Conservation (phyloP, 2,113 vertebrate genomes). For the Echinops telfairi region DNA sequence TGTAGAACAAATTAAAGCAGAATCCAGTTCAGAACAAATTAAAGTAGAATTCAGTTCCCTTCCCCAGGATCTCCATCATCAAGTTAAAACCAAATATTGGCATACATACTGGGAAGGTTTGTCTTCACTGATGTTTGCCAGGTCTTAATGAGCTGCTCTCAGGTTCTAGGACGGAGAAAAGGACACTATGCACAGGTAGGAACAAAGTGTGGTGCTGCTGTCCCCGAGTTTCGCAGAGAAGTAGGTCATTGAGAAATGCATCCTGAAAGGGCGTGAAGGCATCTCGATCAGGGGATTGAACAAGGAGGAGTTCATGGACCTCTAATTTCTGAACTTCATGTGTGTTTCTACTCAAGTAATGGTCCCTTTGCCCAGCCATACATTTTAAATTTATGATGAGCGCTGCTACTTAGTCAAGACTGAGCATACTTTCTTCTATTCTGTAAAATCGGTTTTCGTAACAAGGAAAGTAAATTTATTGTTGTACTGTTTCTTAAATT, state of each 20-base stretch:
- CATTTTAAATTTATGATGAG: background rate
- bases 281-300: background rate
- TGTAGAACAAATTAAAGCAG: conserved; percentile 27
- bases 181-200: background rate
- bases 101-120: background rate
- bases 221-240: background rate
- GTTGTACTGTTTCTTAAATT: background rate
- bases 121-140: background rate
- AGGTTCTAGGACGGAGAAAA: background rate
- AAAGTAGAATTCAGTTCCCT: background rate
- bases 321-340: background rate
- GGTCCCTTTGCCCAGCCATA: background rate
- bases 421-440: background rate
- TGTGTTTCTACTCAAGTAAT: background rate
- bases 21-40: too few relatives aligned
- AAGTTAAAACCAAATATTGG: background rate
- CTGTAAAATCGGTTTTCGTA: background rate
- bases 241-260: background rate
- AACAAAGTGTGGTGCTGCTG: background rate
- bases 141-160: background rate
- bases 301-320: background rate
- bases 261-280: background rate
- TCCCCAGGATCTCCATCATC: background rate
- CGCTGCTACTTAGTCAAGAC: background rate
- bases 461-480: background rate